Conservation (phyloP, 1,140 invertebrate species). For the Megalonaias nervosa region DNA sequence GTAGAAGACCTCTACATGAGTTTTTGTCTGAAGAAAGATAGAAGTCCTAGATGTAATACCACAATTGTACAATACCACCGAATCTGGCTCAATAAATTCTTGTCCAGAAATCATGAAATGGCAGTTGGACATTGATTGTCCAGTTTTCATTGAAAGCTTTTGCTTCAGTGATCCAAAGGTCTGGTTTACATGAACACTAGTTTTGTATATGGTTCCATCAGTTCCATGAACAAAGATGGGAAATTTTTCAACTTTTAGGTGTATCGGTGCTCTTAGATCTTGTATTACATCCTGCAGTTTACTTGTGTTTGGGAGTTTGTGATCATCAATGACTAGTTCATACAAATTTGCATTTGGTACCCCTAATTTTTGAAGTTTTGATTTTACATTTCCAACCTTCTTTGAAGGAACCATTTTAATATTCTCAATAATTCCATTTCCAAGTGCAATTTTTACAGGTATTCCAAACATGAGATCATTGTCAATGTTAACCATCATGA, state of each 20-base stretch:
- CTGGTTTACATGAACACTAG: conserved; percentile 51
- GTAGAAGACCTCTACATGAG: conserved; percentile 45
- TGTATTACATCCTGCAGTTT: conserved; percentile 50
- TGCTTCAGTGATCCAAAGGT: conserved; percentile 50
- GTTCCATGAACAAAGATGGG: conserved; percentile 58
- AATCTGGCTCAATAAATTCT: conserved; percentile 39
- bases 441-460: conserved; percentile 51
- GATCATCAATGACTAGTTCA: conserved; percentile 47
- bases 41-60: conserved; percentile 54
- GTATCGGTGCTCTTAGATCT: conserved; percentile 48
- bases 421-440: conserved; percentile 55
- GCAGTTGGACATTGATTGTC: conserved; percentile 47
- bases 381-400: conserved; percentile 49
- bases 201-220: conserved; percentile 59
- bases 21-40: conserved; percentile 49
- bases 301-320: conserved; percentile 46
- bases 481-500: conserved; percentile 48
- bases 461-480: conserved; percentile 56
- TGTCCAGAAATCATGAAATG: conserved; percentile 51
- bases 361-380: conserved; percentile 53
- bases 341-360: conserved; percentile 60
- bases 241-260: conserved; percentile 56
- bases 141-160: conserved; percentile 61
- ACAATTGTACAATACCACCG: conserved; percentile 50
- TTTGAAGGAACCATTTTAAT: conserved; percentile 51